Percentiles rank a stretch among this genome's conserved stretches.
These are phyloP conservation scores for Neosilurus hyrtlii DNA, from an alignment of 2,797 vertebrate genomes.

Conservation along the genomic window DNA sequence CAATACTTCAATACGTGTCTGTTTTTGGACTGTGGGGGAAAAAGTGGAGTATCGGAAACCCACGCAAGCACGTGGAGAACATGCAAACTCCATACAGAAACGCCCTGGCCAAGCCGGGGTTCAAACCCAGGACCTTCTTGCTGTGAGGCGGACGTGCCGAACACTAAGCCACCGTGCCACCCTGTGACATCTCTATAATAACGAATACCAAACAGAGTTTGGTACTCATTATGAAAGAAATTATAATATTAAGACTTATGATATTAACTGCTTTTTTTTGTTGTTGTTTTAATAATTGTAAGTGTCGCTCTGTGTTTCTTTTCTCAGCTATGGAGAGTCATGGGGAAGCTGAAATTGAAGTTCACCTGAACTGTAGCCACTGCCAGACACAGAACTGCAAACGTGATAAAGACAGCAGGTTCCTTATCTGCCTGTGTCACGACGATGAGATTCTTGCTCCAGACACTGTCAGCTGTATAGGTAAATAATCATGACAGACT, in stretches of 20 bases:
- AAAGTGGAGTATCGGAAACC: too few relatives aligned
- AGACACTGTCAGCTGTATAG: slow-evolving; percentile 82
- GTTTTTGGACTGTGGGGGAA: too few relatives aligned
- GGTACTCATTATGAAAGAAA: neutral
- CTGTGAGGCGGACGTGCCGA: too few relatives aligned
- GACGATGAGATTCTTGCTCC: slow-evolving; percentile 77
- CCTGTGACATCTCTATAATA: too few relatives aligned
- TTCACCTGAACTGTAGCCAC: slow-evolving; percentile 86
- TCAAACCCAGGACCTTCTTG: too few relatives aligned
- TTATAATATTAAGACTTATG: neutral
- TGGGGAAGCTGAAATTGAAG: slow-evolving; percentile 85
- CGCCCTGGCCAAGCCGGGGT: too few relatives aligned
- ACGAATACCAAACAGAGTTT: neutral
- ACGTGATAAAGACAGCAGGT: slow-evolving; percentile 71
- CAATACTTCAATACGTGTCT: too few relatives aligned
- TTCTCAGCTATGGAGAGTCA: slow-evolving; percentile 83
- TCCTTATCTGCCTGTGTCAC: slow-evolving; percentile 81
- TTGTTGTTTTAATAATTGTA: neutral
- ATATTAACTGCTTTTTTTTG: neutral
- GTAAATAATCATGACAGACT: slow-evolving; percentile 60
- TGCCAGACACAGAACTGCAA: slow-evolving; percentile 85
- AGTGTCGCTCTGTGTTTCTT: slow-evolving; percentile 2
- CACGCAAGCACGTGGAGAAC: too few relatives aligned
- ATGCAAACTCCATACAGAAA: too few relatives aligned
- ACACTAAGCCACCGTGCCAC: too few relatives aligned